Conservation (phyloP, 2,113 vertebrate species). For the Trogon melanurus region DNA sequence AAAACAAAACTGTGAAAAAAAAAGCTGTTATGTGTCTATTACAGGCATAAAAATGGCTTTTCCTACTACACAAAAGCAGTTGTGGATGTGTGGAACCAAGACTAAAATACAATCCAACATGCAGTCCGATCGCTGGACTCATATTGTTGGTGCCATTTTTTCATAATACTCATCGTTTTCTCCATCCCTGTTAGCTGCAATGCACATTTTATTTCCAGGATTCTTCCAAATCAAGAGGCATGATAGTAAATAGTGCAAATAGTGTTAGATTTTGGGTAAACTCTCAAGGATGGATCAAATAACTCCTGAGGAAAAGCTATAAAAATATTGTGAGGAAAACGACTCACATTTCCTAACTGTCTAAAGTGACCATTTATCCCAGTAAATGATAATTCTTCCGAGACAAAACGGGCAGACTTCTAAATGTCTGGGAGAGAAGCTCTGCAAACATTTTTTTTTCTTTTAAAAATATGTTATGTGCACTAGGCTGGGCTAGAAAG, state of each 20-base stretch:
- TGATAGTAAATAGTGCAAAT: conserved; percentile 41
- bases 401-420: conserved; percentile 38
- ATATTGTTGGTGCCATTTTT: background rate
- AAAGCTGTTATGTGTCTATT: conserved; percentile 29
- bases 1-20: conserved; percentile 47
- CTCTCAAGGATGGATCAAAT: conserved; percentile 48
- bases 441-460: conserved; percentile 24
- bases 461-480: conserved; percentile 45
- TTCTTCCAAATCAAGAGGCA: background rate
- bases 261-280: conserved; percentile 61
- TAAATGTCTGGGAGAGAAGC: conserved; percentile 53
- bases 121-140: background rate
- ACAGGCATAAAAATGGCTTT: conserved; percentile 46
- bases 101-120: background rate
- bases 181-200: background rate
- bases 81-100: conserved; percentile 13
- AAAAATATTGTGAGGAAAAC: conserved; percentile 53
- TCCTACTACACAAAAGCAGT: conserved; percentile 13
- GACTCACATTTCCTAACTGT: conserved; percentile 56
- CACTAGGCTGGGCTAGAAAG: conserved; percentile 29
- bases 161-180: conserved; percentile 11
- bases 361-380: conserved; percentile 61
- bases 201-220: conserved; percentile 6
- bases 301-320: conserved; percentile 64
- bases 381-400: conserved; percentile 67